Base-by-base conservation (phyloP, 2,797 vertebrate species). In the Poeciliopsis gracilis region DNA sequence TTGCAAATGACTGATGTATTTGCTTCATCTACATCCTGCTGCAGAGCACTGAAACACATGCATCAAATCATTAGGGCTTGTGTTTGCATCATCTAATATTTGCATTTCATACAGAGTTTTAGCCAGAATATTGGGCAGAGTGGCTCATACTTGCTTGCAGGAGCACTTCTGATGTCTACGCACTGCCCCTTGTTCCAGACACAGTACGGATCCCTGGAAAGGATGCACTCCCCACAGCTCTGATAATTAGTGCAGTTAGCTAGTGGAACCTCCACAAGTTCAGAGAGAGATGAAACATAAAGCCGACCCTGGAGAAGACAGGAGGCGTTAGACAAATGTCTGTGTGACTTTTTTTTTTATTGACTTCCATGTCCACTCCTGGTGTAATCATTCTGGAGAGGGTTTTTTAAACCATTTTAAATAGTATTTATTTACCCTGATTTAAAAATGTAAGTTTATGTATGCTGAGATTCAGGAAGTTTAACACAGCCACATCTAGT, bases 151-250 rank as follows among this genome's bases (percentile, higher is more conserved):
- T 87, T 95, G 85, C 89, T 94, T 30, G 88, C 43, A 12, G 90
- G 70, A 77, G 90, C 82, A 75, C 76, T 80, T 83, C 93, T 94
- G 81, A 96, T 90, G 77, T 95, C 94, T 36, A 57, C 91, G 87
- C 98, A 99, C 80, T 92, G 90, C 1, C 88, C 94, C 69, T 91
- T 92, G 2, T 89, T 94, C 98, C 98, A 99, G n/a, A 96, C 97
- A 0, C 98, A 99, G 95, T 98, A 98, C 3, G 98, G 98, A 87
- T 99, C 98, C 84, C 98, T 97, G 4, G 98, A 96, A 59, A 99
- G 96, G 86, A 99, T 83, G 36, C 98, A 99, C 80, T 99, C 98
- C 30, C 97, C 98, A 2, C 98, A 99, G 95, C 95, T 98, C 88
- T 81, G 95, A 85, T 99, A 98, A 81, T 98, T 96, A 87, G 96